phyloP scores from a whole-genome alignment of 2,113 vertebrate species.

The Colaptes auratus region DNA sequence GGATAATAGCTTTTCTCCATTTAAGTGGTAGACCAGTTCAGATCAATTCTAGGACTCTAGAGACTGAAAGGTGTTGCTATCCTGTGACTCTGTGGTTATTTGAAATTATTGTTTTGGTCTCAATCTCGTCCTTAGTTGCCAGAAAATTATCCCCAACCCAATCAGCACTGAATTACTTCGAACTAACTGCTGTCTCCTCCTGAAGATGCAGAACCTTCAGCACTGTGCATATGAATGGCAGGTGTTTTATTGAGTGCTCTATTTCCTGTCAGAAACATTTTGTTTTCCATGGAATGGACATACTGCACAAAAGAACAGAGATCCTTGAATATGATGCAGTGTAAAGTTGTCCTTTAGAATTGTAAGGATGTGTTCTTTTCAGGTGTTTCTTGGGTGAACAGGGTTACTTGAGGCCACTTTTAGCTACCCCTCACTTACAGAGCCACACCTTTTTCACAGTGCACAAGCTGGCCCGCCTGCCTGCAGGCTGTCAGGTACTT shows the following conservation, averaged over 20 bases:
- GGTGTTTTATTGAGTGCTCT: background rate
- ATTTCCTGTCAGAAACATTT: background rate
- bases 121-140: background rate
- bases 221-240: background rate
- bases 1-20: slow-evolving; percentile 62
- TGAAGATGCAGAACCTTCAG: background rate
- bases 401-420: background rate
- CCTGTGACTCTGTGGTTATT: background rate
- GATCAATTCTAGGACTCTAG: slow-evolving; percentile 57
- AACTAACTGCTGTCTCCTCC: background rate
- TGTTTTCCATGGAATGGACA: rapidly evolving
- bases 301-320: background rate
- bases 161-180: slow-evolving; percentile 2
- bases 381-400: background rate
- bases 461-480: rapidly evolving
- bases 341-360: background rate
- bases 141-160: slow-evolving; percentile 28
- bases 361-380: background rate
- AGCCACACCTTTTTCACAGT: background rate
- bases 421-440: background rate
- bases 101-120: slow-evolving; percentile 41
- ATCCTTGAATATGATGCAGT: background rate
- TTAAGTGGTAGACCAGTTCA: slow-evolving; percentile 42
- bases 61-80: slow-evolving; percentile 37
- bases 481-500: background rate